Conservation (phyloP, 2,797 vertebrate species). For the Sebastes minor region DNA sequence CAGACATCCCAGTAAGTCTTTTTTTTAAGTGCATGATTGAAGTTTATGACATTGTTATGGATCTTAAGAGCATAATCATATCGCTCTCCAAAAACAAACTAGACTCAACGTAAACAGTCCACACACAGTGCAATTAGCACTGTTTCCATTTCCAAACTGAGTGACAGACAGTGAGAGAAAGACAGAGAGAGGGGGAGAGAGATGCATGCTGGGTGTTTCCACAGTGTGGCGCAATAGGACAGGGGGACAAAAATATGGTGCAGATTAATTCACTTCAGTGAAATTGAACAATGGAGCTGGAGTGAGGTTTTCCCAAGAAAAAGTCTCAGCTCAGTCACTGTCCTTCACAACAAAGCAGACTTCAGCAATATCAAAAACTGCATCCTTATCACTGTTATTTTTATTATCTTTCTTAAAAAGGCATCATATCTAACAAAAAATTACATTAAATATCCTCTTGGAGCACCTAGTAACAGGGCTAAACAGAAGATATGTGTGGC, state of each 20-base stretch:
- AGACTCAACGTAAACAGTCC: constrained; percentile 47
- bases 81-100: constrained; percentile 53
- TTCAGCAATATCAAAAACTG: background rate
- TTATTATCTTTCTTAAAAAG: background rate
- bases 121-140: constrained; percentile 35
- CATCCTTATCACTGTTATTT: background rate
- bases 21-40: constrained; percentile 50
- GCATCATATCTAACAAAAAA: background rate
- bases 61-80: constrained; percentile 64
- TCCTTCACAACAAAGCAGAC: constrained; percentile 29
- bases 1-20: constrained; percentile 21
- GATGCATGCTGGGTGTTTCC: constrained; percentile 46
- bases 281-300: constrained; percentile 64
- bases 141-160: constrained; percentile 14
- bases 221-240: constrained; percentile 85
- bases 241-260: constrained; percentile 52
- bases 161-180: constrained; percentile 12
- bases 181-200: background rate
- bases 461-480: background rate
- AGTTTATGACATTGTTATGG: constrained; percentile 54
- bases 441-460: background rate
- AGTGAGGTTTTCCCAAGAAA: constrained; percentile 44
- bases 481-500: background rate
- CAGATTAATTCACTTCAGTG: constrained; percentile 54
- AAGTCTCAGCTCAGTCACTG: constrained; percentile 40